These are phyloP conservation scores for Platycheirus rosarum DNA, from an alignment of 2,888 invertebrate genomes.

Conservation along the genomic window DNA sequence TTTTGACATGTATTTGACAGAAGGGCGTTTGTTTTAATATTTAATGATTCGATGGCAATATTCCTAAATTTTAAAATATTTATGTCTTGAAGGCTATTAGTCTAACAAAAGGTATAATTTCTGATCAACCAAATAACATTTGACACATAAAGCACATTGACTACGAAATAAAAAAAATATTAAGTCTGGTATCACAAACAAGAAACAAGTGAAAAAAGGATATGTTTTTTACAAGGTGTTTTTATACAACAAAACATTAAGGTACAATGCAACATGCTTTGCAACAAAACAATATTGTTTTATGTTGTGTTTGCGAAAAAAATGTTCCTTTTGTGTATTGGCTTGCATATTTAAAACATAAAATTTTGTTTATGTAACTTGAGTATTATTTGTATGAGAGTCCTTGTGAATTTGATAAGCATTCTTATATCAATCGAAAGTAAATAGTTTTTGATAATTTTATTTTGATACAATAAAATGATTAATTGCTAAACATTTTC, in stretches of 20 bases:
- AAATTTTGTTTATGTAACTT: conserved; percentile 7
- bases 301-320: conserved; percentile 15
- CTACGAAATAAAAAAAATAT: conserved; percentile 2
- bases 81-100: too few species aligned
- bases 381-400: background rate
- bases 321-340: conserved; percentile 47
- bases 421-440: conserved; percentile 50
- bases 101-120: background rate
- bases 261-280: conserved; percentile 53
- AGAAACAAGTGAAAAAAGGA: background rate
- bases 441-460: background rate
- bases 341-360: conserved; percentile 61
- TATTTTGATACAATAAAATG: conserved; percentile 38
- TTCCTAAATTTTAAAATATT: too few species aligned
- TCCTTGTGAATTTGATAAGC: conserved; percentile 31
- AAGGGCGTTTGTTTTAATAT: too few species aligned
- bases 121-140: conserved; percentile 41
- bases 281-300: conserved; percentile 39
- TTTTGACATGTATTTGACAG: too few species aligned
- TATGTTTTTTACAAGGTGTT: background rate
- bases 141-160: conserved; percentile 48
- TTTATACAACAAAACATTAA: background rate
- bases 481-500: conserved; percentile 36
- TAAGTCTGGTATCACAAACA: conserved; percentile 13
- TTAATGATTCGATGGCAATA: too few species aligned